phyloP scores from a whole-genome alignment of 2,797 vertebrate species.

The Paguma larvata region DNA sequence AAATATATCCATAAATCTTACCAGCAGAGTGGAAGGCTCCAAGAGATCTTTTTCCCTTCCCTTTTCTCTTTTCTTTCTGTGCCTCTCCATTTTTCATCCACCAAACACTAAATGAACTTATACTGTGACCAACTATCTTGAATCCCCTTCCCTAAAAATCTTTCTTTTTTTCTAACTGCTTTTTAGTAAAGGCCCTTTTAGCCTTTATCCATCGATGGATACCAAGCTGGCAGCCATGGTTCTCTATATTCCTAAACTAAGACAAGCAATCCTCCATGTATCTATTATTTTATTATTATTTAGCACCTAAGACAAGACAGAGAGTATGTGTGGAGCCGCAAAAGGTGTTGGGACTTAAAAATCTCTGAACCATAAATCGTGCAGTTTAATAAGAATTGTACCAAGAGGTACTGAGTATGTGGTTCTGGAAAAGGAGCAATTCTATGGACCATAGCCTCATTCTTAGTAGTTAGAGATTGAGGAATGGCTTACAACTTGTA shows the following conservation, averaged over 20 bases:
- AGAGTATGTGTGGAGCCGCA: neutral
- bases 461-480: slow-evolving; percentile 27
- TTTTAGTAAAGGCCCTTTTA: slow-evolving; percentile 32
- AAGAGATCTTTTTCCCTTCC: neutral
- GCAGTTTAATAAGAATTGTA: slow-evolving; percentile 30
- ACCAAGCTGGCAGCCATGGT: neutral
- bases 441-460: neutral
- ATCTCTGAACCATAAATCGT: neutral
- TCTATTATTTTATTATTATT: slow-evolving; percentile 29
- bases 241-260: slow-evolving; percentile 33
- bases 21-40: neutral
- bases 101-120: neutral
- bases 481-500: neutral
- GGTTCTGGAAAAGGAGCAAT: neutral
- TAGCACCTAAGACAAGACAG: slow-evolving; percentile 56
- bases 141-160: neutral
- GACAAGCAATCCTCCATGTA: slow-evolving; percentile 18
- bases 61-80: neutral
- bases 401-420: neutral
- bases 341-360: slow-evolving; percentile 44
- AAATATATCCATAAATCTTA: neutral
- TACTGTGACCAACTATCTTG: neutral
- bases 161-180: neutral
- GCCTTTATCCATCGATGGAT: neutral
- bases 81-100: neutral